Evolutionary conservation across 2,113 vertebrate genomes (phyloP).

Genomic region (Eclectus roratus): DNA sequence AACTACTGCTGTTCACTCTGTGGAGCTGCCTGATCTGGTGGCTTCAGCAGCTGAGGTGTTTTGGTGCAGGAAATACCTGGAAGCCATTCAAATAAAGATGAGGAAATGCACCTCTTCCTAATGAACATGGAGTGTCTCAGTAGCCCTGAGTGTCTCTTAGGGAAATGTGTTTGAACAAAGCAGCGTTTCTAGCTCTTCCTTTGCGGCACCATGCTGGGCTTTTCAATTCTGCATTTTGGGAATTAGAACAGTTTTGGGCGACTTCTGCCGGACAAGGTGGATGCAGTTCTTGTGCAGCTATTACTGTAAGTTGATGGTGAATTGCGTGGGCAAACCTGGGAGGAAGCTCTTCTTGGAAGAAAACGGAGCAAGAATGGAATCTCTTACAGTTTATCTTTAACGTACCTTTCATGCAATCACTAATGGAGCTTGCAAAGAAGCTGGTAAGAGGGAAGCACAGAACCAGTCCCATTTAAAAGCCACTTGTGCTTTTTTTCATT

Average conservation of each 20-base stretch:
- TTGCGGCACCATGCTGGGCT: neutral
- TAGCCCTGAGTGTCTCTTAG: neutral
- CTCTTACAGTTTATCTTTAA: neutral
- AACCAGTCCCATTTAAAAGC: constrained; percentile 3
- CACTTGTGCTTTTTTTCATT: constrained; percentile 1
- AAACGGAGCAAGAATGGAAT: neutral
- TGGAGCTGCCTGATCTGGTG: neutral
- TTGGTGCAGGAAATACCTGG: neutral
- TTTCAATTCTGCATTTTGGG: neutral
- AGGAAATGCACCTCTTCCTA: neutral
- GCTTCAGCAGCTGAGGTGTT: neutral
- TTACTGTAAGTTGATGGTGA: neutral
- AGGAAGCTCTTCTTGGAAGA: neutral
- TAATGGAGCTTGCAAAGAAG: neutral
- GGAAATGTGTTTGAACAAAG: neutral
- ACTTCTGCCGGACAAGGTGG: neutral
- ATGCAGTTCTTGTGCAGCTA: neutral
- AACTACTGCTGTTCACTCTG: neutral
- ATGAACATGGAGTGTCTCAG: neutral
- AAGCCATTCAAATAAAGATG: neutral
- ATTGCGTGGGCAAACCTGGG: neutral
- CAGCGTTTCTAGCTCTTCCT: neutral
- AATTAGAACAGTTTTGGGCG: neutral
- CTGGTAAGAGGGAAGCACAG: neutral
- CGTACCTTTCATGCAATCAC: neutral